A percentile compares a stretch with the other conserved stretches of the same genome.
Conservation (phyloP, 1,140 invertebrate genomes). For the Mycetomoellerius zeteki region DNA sequence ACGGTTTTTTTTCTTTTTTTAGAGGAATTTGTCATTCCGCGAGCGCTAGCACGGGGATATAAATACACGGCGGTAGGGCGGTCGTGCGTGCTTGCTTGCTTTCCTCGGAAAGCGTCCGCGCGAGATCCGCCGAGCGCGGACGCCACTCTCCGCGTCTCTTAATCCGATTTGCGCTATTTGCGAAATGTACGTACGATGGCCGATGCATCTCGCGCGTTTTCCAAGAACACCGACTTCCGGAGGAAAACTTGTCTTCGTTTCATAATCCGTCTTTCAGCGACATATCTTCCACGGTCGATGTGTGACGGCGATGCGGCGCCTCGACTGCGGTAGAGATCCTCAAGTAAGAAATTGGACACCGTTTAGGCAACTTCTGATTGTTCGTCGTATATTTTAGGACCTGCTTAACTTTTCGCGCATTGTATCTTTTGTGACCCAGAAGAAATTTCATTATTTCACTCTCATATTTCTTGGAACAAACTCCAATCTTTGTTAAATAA, state of each 20-base stretch:
- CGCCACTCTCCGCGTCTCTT: constrained; percentile 12
- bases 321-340: neutral
- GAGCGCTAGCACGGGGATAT: constrained; percentile 43
- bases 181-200: neutral
- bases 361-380: too few species aligned
- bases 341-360: too few species aligned
- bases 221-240: constrained; percentile 13
- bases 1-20: constrained; percentile 10
- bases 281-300: neutral
- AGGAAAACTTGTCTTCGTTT: constrained; percentile 1
- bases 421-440: too few species aligned
- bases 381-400: too few species aligned
- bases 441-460: too few species aligned
- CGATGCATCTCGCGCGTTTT: constrained; percentile 8
- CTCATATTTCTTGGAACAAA: too few species aligned
- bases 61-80: constrained; percentile 15
- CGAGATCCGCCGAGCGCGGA: constrained; percentile 12
- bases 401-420: too few species aligned
- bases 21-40: constrained; percentile 52
- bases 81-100: neutral
- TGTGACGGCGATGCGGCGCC: neutral
- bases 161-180: constrained; percentile 29
- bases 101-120: constrained; percentile 3
- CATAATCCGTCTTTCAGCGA: neutral
- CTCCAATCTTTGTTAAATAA: too few species aligned